Conservation (phyloP, 2,113 vertebrate species). For the Aythya baeri region DNA sequence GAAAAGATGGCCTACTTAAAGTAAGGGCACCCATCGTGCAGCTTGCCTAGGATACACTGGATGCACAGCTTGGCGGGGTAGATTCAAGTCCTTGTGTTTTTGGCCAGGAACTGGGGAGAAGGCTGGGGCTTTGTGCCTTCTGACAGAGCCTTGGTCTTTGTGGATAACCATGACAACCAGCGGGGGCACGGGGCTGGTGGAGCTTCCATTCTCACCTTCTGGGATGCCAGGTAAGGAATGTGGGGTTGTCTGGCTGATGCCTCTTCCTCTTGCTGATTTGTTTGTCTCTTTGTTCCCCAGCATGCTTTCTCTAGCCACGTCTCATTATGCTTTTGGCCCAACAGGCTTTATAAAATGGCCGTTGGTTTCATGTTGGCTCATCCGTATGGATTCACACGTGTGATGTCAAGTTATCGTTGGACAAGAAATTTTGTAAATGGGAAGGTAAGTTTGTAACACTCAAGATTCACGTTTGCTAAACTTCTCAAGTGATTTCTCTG, state of each 20-base stretch:
- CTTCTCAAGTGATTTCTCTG: neutral
- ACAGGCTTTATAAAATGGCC: constrained; percentile 90
- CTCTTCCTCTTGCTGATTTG: neutral
- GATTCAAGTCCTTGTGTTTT: neutral
- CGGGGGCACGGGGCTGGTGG: constrained; percentile 91
- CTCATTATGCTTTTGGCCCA: neutral
- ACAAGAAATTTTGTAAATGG: constrained; percentile 83
- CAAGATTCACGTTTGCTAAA: accelerated
- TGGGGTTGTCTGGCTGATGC: no score
- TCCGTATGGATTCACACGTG: constrained; percentile 88
- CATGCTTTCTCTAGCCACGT: accelerated
- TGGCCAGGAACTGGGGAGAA: constrained; percentile 92
- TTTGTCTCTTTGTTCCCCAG: neutral
- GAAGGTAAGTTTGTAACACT: constrained; percentile 69
- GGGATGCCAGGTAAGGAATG: constrained; percentile 80
- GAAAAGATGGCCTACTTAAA: constrained; percentile 89
- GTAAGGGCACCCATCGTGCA: constrained; percentile 60
- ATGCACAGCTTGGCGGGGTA: accelerated
- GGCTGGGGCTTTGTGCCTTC: constrained; percentile 89
- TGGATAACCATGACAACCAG: constrained; percentile 97
- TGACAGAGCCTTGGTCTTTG: constrained; percentile 87
- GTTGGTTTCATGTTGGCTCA: constrained; percentile 91
- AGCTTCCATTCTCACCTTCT: constrained; percentile 89
- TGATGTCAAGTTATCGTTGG: constrained; percentile 96
- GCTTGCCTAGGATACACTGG: accelerated